These are phyloP conservation scores for Montipora sp. DNA, from an alignment of 64 coral and sea anemone species.

Conservation along the genomic window DNA sequence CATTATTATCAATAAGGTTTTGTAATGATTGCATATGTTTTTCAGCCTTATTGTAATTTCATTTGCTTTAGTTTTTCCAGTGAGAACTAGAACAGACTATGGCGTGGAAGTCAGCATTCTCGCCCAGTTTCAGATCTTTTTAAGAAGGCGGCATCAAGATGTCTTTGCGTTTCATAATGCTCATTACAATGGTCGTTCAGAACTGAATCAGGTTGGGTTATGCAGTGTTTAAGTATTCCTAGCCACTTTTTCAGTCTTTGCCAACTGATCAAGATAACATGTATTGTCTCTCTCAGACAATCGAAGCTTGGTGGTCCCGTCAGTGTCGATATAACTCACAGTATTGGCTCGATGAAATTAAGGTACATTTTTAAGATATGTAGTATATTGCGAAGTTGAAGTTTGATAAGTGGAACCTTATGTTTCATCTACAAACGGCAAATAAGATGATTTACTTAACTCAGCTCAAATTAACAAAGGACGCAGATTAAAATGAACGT, in stretches of 20 bases:
- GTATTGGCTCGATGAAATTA: slow-evolving; percentile 46
- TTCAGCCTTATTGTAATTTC: too few species aligned
- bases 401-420: too few species aligned
- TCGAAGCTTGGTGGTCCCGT: slow-evolving; percentile 63
- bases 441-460: too few species aligned
- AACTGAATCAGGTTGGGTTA: slow-evolving; percentile 49
- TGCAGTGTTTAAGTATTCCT: background rate
- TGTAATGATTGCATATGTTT: too few species aligned
- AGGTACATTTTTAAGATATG: background rate
- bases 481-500: too few species aligned
- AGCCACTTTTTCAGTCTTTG: background rate
- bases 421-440: too few species aligned
- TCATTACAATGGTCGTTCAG: slow-evolving; percentile 25
- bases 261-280: background rate
- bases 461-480: too few species aligned
- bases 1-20: too few species aligned
- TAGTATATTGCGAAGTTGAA: too few species aligned
- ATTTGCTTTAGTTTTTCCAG: slow-evolving; percentile 39
- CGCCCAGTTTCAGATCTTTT: slow-evolving; percentile 53
- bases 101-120: slow-evolving; percentile 33
- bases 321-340: slow-evolving; percentile 8
- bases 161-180: background rate
- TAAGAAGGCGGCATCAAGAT: slow-evolving; percentile 28
- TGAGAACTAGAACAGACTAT: slow-evolving; percentile 26
- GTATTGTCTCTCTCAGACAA: slow-evolving; percentile 41